Evolutionary conservation across 2,888 invertebrate species (phyloP).

Genomic region (Cephus spinipes): DNA sequence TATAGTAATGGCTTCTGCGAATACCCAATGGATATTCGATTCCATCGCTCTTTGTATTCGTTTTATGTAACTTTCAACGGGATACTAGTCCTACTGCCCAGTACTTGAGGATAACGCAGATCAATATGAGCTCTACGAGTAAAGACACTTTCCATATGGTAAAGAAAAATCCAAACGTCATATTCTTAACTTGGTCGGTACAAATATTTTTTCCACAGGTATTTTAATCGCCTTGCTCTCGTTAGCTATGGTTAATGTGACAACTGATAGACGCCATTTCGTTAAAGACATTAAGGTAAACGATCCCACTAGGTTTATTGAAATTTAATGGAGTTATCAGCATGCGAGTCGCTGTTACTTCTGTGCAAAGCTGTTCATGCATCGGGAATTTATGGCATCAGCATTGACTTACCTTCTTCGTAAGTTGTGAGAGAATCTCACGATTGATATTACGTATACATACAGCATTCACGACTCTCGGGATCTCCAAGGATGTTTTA

Average conservation of each 20-base stretch:
- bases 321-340: conserved; percentile 41
- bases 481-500: background rate
- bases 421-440: background rate
- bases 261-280: background rate
- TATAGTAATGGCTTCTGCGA: background rate
- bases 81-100: no score
- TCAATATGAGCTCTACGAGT: background rate
- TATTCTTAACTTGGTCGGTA: background rate
- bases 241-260: background rate
- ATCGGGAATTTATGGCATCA: conserved; percentile 27
- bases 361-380: conserved; percentile 19
- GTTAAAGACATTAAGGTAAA: background rate
- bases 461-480: background rate
- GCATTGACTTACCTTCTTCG: background rate
- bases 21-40: no score
- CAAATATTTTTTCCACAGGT: background rate
- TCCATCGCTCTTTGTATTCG: no score
- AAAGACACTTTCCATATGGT: background rate
- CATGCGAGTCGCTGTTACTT: conserved; percentile 22
- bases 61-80: no score
- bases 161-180: background rate
- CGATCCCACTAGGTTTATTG: conserved; percentile 26
- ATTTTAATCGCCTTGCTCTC: background rate
- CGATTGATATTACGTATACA: background rate
- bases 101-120: background rate